These are phyloP conservation scores for Drosophila picticornis DNA, from an alignment of 2,888 invertebrate genomes.

Conservation along the genomic window DNA sequence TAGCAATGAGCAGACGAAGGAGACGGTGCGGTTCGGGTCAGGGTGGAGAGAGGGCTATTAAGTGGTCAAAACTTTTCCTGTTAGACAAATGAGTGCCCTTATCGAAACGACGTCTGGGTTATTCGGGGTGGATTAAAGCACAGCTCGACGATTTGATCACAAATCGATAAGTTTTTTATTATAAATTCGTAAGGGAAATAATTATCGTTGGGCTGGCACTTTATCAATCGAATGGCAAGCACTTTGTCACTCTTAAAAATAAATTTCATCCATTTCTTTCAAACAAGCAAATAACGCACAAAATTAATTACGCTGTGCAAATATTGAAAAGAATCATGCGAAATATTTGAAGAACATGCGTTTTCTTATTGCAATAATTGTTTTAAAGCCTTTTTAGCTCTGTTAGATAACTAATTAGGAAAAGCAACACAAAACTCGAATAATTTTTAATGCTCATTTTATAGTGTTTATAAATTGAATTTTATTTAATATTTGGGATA, in stretches of 20 bases:
- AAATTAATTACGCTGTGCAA: slow-evolving; percentile 23
- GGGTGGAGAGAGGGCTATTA: slow-evolving; percentile 14
- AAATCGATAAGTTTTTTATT: slow-evolving; percentile 56
- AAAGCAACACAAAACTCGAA: neutral
- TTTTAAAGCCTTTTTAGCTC: neutral
- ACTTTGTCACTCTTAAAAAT: slow-evolving; percentile 58
- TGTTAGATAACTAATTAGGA: neutral
- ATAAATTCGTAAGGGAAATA: slow-evolving; percentile 35
- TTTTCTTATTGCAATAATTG: neutral
- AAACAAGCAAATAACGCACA: slow-evolving; percentile 21
- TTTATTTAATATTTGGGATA: neutral
- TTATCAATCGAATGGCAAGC: slow-evolving; percentile 54
- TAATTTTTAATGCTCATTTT: neutral
- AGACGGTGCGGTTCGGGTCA: too few relatives aligned
- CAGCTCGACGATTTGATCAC: slow-evolving; percentile 44
- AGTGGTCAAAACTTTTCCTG: slow-evolving; percentile 40
- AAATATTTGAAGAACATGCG: neutral
- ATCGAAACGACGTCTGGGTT: slow-evolving; percentile 35
- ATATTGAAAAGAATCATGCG: neutral
- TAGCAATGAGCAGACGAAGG: slow-evolving; percentile 58
- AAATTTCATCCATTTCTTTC: slow-evolving; percentile 32
- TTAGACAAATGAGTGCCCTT: slow-evolving; percentile 58
- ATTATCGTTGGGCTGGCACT: slow-evolving; percentile 19
- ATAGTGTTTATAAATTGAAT: neutral
- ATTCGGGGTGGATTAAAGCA: slow-evolving; percentile 15